phyloP scores from a whole-genome alignment of 2,888 invertebrate species.

The Agrochola litura region DNA sequence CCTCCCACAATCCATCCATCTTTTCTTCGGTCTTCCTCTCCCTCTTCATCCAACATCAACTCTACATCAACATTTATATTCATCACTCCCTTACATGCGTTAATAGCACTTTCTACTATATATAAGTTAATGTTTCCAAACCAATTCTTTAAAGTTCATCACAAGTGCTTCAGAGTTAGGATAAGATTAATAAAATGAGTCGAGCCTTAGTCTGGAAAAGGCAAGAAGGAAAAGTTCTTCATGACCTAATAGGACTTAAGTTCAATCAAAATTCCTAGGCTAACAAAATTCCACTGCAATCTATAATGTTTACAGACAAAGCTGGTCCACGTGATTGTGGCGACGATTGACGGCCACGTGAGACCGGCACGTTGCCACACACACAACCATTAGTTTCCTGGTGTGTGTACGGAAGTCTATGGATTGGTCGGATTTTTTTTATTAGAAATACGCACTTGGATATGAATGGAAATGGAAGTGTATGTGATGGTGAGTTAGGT shows the following conservation, averaged over 20 bases:
- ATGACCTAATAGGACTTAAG: neutral
- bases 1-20: neutral
- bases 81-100: neutral
- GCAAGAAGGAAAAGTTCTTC: neutral
- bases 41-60: too few relatives aligned
- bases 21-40: neutral
- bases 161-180: neutral
- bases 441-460: conserved; percentile 32
- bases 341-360: conserved; percentile 51
- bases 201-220: neutral
- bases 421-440: conserved; percentile 40
- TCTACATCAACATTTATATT: neutral
- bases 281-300: conserved; percentile 44
- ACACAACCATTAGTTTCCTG: conserved; percentile 26
- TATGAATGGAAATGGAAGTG: conserved; percentile 43
- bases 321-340: conserved; percentile 53
- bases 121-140: neutral
- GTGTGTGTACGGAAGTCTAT: conserved; percentile 16
- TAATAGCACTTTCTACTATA: neutral
- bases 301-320: conserved; percentile 60
- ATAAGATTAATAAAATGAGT: neutral
- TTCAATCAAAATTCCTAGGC: conserved; percentile 5
- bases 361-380: conserved; percentile 59
- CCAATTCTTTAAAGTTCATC: neutral
- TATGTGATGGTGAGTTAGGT: neutral